Evolutionary conservation across 2,888 invertebrate species (phyloP).

Genomic region (Lepidocyrtoides sp.): DNA sequence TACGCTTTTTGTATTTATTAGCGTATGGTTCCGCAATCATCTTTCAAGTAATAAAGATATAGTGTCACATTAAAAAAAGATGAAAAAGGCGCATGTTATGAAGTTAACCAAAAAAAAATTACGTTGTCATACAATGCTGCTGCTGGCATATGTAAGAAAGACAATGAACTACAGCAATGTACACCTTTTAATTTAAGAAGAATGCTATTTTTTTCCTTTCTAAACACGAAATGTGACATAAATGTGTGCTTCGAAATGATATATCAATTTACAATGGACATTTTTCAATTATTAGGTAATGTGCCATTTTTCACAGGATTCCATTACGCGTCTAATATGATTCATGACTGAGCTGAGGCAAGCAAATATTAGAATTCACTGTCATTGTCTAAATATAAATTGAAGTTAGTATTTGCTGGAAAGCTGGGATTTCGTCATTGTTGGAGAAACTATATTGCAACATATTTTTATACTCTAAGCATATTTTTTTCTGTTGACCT

Average conservation of each 20-base stretch:
- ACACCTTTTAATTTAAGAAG: neutral
- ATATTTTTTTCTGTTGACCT: too few relatives aligned
- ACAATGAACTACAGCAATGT: neutral
- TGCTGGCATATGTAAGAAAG: neutral
- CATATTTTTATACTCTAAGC: too few relatives aligned
- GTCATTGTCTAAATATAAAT: too few relatives aligned
- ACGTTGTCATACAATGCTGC: neutral
- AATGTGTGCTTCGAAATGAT: neutral
- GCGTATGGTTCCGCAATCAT: conserved; percentile 43
- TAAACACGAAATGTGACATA: neutral
- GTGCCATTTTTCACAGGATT: too few relatives aligned
- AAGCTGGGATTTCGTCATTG: too few relatives aligned
- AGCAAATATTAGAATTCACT: too few relatives aligned
- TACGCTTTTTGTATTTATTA: neutral
- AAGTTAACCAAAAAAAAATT: neutral
- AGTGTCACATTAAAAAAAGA: neutral
- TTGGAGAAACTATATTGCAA: too few relatives aligned
- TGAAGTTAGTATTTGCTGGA: too few relatives aligned
- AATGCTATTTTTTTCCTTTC: neutral
- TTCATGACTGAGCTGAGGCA: too few relatives aligned
- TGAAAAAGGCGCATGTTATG: neutral
- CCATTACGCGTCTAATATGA: too few relatives aligned
- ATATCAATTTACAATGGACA: neutral
- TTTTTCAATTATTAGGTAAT: neutral
- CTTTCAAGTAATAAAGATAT: conserved; percentile 55